These are phyloP conservation scores for Mamestra configurata DNA, from an alignment of 1,140 invertebrate genomes.

Conservation along the genomic window DNA sequence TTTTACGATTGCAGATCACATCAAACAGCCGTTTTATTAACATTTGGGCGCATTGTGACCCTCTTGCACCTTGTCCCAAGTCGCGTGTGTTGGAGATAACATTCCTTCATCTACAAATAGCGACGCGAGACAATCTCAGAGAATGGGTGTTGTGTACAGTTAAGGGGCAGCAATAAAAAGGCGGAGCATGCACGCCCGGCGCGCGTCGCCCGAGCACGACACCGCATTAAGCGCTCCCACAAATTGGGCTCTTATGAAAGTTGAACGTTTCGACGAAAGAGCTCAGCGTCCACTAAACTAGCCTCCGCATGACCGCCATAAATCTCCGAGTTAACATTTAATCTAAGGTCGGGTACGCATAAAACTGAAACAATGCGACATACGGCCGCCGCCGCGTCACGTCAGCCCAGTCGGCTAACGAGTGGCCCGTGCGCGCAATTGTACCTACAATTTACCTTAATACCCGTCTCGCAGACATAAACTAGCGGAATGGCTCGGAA, in stretches of 20 bases:
- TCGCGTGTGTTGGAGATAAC: slow-evolving; percentile 60
- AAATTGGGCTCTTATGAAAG: slow-evolving; percentile 85
- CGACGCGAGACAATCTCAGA: slow-evolving; percentile 68
- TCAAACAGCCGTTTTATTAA: slow-evolving; percentile 46
- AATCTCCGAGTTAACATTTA: slow-evolving; percentile 82
- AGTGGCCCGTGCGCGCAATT: slow-evolving; percentile 84
- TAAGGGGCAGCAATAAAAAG: slow-evolving; percentile 85
- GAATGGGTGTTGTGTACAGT: slow-evolving; percentile 86
- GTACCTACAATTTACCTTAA: slow-evolving; percentile 84
- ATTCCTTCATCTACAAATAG: slow-evolving; percentile 62
- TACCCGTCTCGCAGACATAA: slow-evolving; percentile 78
- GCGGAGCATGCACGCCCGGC: slow-evolving; percentile 81
- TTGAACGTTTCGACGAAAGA: slow-evolving; percentile 81
- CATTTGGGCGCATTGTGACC: slow-evolving; percentile 51
- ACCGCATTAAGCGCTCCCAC: slow-evolving; percentile 79
- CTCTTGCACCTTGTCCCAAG: slow-evolving; percentile 50
- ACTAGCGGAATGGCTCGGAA: slow-evolving; percentile 75
- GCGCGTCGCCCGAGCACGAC: slow-evolving; percentile 69
- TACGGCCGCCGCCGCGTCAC: slow-evolving; percentile 73
- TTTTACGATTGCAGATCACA: slow-evolving; percentile 41
- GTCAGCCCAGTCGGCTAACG: slow-evolving; percentile 74
- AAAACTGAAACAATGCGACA: slow-evolving; percentile 85
- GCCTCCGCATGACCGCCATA: slow-evolving; percentile 80
- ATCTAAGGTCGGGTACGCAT: slow-evolving; percentile 82
- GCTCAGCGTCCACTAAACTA: slow-evolving; percentile 75